Percentiles rank a stretch among this genome's conserved stretches.
Evolutionary conservation across 2,888 invertebrate species (phyloP).

Genomic region (Nycteola revayana): DNA sequence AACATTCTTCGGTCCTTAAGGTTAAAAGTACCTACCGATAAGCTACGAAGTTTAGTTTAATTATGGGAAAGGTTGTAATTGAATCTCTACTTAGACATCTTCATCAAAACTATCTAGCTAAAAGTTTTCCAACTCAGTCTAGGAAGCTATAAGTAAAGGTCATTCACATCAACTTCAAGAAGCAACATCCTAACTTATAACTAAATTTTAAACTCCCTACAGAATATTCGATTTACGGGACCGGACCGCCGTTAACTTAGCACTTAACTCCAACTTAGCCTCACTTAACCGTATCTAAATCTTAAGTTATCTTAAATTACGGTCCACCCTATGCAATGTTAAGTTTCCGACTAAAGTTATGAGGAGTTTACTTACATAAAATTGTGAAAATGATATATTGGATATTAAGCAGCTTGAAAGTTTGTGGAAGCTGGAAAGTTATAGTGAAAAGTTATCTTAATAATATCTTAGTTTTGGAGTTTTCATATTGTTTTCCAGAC

Average conservation of each 20-base stretch:
- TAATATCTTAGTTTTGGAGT: neutral
- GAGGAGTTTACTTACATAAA: constrained; percentile 50
- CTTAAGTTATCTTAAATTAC: constrained; percentile 64
- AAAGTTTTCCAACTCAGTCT: no score
- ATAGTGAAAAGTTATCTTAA: constrained; percentile 3
- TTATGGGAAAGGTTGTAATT: no score
- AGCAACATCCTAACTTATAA: constrained; percentile 22
- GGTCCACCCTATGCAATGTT: constrained; percentile 54
- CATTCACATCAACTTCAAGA: no score
- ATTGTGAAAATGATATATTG: constrained; percentile 52
- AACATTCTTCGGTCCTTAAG: no score
- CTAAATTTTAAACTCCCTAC: constrained; percentile 41
- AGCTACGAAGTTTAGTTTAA: no score
- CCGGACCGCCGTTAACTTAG: constrained; percentile 47
- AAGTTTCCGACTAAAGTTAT: constrained; percentile 54
- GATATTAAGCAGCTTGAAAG: constrained; percentile 27
- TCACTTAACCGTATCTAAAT: constrained; percentile 63
- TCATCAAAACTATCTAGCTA: no score
- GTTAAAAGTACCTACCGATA: no score
- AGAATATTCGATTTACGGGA: constrained; percentile 37
- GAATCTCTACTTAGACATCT: no score
- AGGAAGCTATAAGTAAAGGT: no score
- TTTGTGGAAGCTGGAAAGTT: constrained; percentile 12
- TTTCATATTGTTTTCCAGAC: no score
- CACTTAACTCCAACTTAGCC: constrained; percentile 63